phyloP scores from a whole-genome alignment of 2,888 invertebrate genomes.

The Brachylomia viminalis region DNA sequence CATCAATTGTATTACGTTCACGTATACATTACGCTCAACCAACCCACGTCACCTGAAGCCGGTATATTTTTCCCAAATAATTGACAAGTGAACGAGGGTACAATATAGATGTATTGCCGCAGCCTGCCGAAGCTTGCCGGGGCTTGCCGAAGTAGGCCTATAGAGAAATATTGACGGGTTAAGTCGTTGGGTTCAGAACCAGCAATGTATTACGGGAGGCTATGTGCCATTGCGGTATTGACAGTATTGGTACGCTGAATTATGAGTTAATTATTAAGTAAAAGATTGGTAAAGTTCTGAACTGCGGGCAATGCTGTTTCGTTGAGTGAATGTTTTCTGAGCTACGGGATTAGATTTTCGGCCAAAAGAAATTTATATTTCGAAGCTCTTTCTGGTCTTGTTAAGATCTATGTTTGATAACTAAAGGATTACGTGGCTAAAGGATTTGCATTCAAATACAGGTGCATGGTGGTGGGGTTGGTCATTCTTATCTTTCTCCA shows the following conservation, averaged over 20 bases:
- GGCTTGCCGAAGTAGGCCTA: conserved; percentile 50
- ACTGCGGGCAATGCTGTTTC: not conserved
- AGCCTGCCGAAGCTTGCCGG: conserved; percentile 34
- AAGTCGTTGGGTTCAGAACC: conserved; percentile 47
- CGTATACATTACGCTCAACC: conserved; percentile 30
- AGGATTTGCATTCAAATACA: not conserved
- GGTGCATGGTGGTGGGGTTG: not conserved
- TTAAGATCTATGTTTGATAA: not conserved
- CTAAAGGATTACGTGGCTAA: no score
- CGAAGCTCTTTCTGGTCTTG: not conserved
- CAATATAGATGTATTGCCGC: conserved; percentile 59
- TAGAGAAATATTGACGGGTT: conserved; percentile 72
- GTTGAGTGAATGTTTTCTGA: not conserved
- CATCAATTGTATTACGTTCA: conserved; percentile 37
- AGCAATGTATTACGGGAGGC: conserved; percentile 11
- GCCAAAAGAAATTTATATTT: not conserved
- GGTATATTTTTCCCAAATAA: conserved; percentile 74
- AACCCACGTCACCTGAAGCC: conserved; percentile 46
- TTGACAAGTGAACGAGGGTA: conserved; percentile 87
- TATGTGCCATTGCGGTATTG: conserved; percentile 4
- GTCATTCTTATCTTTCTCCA: not conserved
- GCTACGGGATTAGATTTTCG: not conserved
- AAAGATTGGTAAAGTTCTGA: not conserved
- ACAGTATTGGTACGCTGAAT: not conserved
- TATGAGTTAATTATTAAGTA: conserved; percentile 12